Base-by-base conservation (phyloP, 2,113 vertebrate genomes). In the Bambusicola thoracicus region DNA sequence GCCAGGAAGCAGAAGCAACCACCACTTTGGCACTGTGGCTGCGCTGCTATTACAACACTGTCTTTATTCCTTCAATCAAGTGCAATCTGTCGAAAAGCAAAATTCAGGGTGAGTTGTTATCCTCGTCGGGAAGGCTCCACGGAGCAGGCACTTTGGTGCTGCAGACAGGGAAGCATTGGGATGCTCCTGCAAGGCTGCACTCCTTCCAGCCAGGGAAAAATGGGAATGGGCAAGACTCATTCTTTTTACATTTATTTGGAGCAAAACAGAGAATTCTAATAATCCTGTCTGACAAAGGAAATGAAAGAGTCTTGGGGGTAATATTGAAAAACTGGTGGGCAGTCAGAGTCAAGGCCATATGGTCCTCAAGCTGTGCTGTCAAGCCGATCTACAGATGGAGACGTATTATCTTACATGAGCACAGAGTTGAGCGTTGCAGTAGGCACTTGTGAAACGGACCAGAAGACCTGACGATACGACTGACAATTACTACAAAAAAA, bases 291-390 rank as follows among this genome's bases (percentile, higher is more conserved):
- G 93, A 81, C 70, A 93, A 83, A 95, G 92, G 93, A 96, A 96
- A 92, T 91, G 36, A 66, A 90, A 90, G 78, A 96, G 90, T 94
- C 92, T 93, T 92, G 90, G 90, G 93, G 94, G 90, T 94, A 96
- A 97, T 94, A 95, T 41, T 96, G 93, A 94, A 92, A 97, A 96
- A 83, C 87, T 82, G 77, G 92, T 92, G 95, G 96, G 95, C 94
- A 96, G 96, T 89, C 92, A 94, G 95, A 95, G 94, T 93, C 93
- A 94, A 20, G 92, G 79, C 92, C 97, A 97, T 95, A 96, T 97
- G 97, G 97, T 97, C 92, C 80, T 96, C 96, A 97, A 97, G 95
- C 94, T 97, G 96, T 95, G 96, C 93, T 92, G 95, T 96, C 96
- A 95, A 92, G 89, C 41, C 78, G 77, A 95, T 93, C 86, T 94